phyloP scores from a whole-genome alignment of 2,888 invertebrate genomes.

The Theretra japonica region DNA sequence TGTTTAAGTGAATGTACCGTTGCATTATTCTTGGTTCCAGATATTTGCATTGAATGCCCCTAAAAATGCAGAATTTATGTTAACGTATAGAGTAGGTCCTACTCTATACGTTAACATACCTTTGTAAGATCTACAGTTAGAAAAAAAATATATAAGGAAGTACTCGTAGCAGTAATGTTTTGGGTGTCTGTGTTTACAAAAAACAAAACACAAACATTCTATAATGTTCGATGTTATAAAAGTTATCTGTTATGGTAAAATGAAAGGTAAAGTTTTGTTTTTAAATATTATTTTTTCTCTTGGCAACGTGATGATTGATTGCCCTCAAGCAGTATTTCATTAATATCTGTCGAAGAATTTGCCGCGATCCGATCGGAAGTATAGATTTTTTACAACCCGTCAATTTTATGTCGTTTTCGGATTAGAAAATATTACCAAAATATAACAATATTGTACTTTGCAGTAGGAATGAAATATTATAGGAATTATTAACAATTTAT shows the following conservation, averaged over 20 bases:
- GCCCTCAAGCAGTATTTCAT: slow-evolving; percentile 73
- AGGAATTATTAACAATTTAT: background rate
- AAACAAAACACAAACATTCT: background rate
- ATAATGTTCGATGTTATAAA: slow-evolving; percentile 42
- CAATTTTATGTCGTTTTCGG: slow-evolving; percentile 32
- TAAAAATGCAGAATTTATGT: no score
- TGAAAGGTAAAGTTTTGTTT: slow-evolving; percentile 60
- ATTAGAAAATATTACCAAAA: slow-evolving; percentile 23
- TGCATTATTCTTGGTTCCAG: no score
- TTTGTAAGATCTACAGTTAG: no score
- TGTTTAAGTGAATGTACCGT: no score
- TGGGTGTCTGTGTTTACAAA: no score
- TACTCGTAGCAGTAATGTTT: no score
- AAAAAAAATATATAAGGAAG: no score
- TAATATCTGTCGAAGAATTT: slow-evolving; percentile 79
- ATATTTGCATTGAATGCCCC: no score
- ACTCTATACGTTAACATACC: no score
- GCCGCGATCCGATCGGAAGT: slow-evolving; percentile 64
- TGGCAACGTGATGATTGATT: slow-evolving; percentile 74
- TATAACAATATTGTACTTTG: background rate
- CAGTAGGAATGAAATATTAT: background rate
- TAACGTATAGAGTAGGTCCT: no score
- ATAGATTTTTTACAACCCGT: slow-evolving; percentile 56
- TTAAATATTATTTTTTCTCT: slow-evolving; percentile 56
- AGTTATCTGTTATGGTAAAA: slow-evolving; percentile 51